Evolutionary conservation across 2,797 vertebrate species (phyloP), one percentile per base, ranked within the genome.

Genomic region (Notolepis coatsorum): DNA sequence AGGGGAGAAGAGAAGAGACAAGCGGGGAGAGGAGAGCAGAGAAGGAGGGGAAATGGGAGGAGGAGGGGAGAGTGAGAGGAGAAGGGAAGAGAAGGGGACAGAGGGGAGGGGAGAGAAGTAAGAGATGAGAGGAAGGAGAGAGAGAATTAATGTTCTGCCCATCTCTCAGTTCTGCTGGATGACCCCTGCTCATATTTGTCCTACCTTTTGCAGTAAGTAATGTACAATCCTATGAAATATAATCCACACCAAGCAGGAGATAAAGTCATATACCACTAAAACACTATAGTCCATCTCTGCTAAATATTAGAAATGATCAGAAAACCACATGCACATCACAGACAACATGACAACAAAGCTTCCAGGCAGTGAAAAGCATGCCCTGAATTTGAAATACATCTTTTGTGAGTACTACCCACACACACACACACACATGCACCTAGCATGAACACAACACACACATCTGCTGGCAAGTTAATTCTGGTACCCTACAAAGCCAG

Each of bases 351-450:
- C 33, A 31, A 28, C 0, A 1, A 53, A 50, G 39, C 1, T 4
- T 2, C 47, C 47, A 68, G 42, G 21, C 46, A 62, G 23, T 9
- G 5, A 57, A 61, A 60, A 76, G 67, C 77, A 81, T 88, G 79
- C 84, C 75, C 10, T 24, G n/a, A 37, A 54, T 48, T 35, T 58
- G 4, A 20, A 50, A 48, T 8, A 24, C 23, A 62, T 37, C 21
- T 20, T 41, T 3, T 27, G 31, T 49, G 54, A 65, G 60, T 33
- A 46, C 23, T 28, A 71, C 52, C 35, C 28, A 57, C 15, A 71
- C 6, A 17, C 41, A 18, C 15, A 63, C 21, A 37, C 37, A 67
- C 65, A 64, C 20, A 47, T 55, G n/a, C n/a, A n/a, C n/a, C n/a
- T 51, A 50, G 46, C 57, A 27, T 5, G 0, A 65, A 66, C 27